These are phyloP conservation scores for Holocentrus rufus DNA, from an alignment of 2,797 vertebrate species.

Conservation along the genomic window DNA sequence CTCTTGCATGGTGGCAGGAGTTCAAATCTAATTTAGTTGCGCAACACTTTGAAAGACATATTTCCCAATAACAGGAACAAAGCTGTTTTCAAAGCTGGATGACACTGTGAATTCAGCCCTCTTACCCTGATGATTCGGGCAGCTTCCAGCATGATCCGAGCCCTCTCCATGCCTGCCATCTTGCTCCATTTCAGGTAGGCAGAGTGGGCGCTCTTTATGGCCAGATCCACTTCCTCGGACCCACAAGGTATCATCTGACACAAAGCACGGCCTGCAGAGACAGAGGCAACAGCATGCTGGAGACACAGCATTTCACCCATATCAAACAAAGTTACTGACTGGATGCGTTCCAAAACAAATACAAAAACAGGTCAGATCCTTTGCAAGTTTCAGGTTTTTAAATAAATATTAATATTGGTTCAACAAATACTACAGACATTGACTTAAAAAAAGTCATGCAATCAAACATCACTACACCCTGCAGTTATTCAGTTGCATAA, in stretches of 20 bases:
- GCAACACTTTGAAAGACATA: slow-evolving; percentile 14
- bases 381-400: too few species aligned
- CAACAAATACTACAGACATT: not conserved
- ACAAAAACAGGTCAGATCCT: too few species aligned
- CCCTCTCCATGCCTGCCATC: slow-evolving; percentile 90
- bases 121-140: slow-evolving; percentile 94
- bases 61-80: not conserved
- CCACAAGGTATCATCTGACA: slow-evolving; percentile 88
- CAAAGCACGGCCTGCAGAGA: slow-evolving; percentile 85
- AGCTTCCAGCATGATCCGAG: slow-evolving; percentile 90
- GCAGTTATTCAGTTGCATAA: not conserved
- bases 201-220: slow-evolving; percentile 87
- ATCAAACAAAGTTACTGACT: not conserved
- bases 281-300: not conserved
- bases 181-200: slow-evolving; percentile 91
- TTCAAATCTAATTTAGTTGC: slow-evolving; percentile 28
- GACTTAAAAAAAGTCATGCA: too few species aligned
- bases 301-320: not conserved
- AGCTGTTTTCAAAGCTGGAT: not conserved
- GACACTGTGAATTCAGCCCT: not conserved
- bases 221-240: slow-evolving; percentile 89
- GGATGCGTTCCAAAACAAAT: too few species aligned
- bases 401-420: not conserved
- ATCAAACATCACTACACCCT: not conserved
- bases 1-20: not conserved